Evolutionary conservation across 2,888 invertebrate genomes (phyloP).

Genomic region (Coenonympha arcania): DNA sequence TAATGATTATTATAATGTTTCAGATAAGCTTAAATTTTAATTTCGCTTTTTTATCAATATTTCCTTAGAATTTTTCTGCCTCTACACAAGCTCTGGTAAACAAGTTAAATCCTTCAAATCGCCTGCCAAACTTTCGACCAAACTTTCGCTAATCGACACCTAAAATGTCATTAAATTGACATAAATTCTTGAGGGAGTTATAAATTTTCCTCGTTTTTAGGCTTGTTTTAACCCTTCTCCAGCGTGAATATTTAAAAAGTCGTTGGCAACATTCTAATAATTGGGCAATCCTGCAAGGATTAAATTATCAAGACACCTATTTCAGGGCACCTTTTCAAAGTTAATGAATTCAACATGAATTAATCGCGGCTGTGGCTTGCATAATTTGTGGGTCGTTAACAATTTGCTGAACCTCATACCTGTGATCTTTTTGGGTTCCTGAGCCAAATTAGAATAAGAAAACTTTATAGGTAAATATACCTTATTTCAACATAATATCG

Average conservation of each 20-base stretch:
- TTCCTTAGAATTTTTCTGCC: neutral
- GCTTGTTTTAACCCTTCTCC: slow-evolving; percentile 60
- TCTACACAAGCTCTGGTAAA: slow-evolving; percentile 6
- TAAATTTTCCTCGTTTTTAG: slow-evolving; percentile 65
- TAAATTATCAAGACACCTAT: slow-evolving; percentile 75
- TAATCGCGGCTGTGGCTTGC: slow-evolving; percentile 42
- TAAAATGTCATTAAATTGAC: slow-evolving; percentile 69
- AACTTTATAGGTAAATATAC: too few species aligned
- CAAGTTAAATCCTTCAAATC: slow-evolving; percentile 27
- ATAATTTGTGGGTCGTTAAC: too few species aligned
- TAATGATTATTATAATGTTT: too few species aligned
- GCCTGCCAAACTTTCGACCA: slow-evolving; percentile 41
- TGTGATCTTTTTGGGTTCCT: too few species aligned
- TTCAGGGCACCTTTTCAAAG: slow-evolving; percentile 60
- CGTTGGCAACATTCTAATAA: slow-evolving; percentile 72
- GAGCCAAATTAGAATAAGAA: too few species aligned
- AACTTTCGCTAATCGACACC: slow-evolving; percentile 68
- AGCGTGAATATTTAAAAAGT: slow-evolving; percentile 72
- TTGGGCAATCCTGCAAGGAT: slow-evolving; percentile 71
- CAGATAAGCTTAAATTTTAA: too few species aligned
- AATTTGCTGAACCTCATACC: too few species aligned
- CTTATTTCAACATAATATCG: too few species aligned
- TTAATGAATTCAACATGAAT: slow-evolving; percentile 72
- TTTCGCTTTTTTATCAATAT: neutral
- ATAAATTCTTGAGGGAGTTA: slow-evolving; percentile 62